Conservation (phyloP, 2,797 vertebrate species). For the Zalophus californianus region DNA sequence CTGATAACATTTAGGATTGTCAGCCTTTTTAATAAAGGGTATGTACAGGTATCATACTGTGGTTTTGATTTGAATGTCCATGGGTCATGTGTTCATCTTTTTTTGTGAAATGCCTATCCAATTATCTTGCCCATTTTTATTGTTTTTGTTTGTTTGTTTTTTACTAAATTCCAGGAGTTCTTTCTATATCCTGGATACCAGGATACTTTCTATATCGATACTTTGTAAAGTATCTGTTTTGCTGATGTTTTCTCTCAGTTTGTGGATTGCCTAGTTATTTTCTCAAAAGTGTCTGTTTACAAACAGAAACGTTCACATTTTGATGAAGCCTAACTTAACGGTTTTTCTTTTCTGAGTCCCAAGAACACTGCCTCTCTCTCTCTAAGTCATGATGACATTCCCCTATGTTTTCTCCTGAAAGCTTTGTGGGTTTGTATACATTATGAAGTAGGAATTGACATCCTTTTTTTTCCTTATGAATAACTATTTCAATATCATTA, state of each 20-base stretch:
- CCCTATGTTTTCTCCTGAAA: neutral
- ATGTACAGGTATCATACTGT: too few relatives aligned
- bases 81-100: neutral
- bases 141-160: neutral
- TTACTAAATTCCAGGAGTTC: neutral
- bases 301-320: neutral
- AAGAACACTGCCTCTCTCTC: neutral
- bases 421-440: neutral
- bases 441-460: neutral
- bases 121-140: neutral
- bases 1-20: neutral
- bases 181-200: neutral
- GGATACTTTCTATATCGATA: too few relatives aligned
- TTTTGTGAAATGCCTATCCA: neutral
- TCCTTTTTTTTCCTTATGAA: neutral
- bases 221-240: neutral
- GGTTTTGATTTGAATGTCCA: neutral
- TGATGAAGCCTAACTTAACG: neutral
- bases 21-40: neutral
- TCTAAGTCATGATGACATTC: neutral
- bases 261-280: neutral
- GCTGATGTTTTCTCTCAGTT: neutral
- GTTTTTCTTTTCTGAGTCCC: neutral
- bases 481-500: neutral
- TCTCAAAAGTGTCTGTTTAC: neutral